These are phyloP conservation scores for Tiliacea aurago DNA, from an alignment of 2,888 invertebrate genomes.

Conservation along the genomic window DNA sequence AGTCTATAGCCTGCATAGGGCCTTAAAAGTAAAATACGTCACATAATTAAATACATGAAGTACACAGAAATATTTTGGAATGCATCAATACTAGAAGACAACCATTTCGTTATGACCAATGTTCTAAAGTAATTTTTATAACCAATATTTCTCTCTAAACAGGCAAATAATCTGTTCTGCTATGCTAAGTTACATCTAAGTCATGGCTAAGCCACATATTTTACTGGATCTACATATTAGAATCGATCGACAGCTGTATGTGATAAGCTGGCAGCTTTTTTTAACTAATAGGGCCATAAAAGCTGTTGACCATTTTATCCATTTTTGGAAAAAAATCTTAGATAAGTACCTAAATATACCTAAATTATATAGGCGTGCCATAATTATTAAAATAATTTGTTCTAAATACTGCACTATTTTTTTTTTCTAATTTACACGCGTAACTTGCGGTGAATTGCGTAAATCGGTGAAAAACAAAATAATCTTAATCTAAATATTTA, in stretches of 20 bases:
- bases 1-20: neutral
- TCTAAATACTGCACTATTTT: neutral
- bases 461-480: conserved; percentile 22
- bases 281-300: conserved; percentile 14
- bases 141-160: conserved; percentile 30
- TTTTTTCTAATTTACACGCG: neutral
- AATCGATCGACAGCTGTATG: conserved; percentile 22
- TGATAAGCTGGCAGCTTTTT: conserved; percentile 20
- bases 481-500: conserved; percentile 25
- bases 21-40: conserved; percentile 17
- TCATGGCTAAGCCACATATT: conserved; percentile 75
- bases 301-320: neutral
- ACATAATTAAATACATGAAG: conserved; percentile 35
- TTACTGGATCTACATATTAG: conserved; percentile 37
- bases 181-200: conserved; percentile 62
- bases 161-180: conserved; percentile 26
- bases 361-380: neutral
- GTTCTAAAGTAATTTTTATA: conserved; percentile 26
- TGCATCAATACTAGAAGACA: conserved; percentile 57
- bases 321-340: neutral
- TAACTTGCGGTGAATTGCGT: conserved; percentile 16
- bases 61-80: conserved; percentile 60
- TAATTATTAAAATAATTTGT: conserved; percentile 3
- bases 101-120: conserved; percentile 19
- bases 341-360: neutral